Evolutionary conservation across 2,113 vertebrate genomes (phyloP).

Genomic region (Crotalus horridus): DNA sequence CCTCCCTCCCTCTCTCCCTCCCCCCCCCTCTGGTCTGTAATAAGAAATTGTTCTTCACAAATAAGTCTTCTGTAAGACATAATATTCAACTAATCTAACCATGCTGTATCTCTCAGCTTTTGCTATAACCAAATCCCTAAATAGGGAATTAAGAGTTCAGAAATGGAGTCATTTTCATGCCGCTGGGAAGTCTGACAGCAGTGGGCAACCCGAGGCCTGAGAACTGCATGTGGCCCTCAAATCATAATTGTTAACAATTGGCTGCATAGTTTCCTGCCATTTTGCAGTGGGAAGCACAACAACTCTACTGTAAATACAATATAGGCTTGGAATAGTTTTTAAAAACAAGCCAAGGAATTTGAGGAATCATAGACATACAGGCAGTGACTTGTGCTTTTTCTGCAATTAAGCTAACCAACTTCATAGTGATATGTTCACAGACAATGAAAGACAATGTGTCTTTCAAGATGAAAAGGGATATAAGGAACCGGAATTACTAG

Average conservation of each 20-base stretch:
- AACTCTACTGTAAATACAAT: not conserved
- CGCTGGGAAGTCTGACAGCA: not conserved
- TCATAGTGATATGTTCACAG: slow-evolving; percentile 75
- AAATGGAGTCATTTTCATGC: not conserved
- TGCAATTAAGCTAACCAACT: slow-evolving; percentile 82
- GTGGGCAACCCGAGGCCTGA: not conserved
- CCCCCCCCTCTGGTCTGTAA: not conserved
- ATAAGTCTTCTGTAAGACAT: not conserved
- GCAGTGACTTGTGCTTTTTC: slow-evolving; percentile 70
- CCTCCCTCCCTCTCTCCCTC: too few relatives aligned
- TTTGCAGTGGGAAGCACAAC: not conserved
- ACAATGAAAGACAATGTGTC: slow-evolving; percentile 79
- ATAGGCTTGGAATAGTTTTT: not conserved
- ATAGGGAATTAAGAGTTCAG: not conserved
- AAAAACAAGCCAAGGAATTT: not conserved
- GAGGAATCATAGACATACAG: slow-evolving; percentile 57
- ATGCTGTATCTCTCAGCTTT: not conserved
- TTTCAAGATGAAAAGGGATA: slow-evolving; percentile 74
- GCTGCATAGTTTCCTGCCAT: not conserved
- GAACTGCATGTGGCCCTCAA: not conserved
- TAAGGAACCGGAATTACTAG: slow-evolving; percentile 70
- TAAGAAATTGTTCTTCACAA: not conserved
- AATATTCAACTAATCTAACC: not conserved
- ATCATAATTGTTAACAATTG: not conserved
- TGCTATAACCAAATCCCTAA: not conserved